Evolutionary conservation across 2,797 vertebrate species (phyloP).

Genomic region (Ceryle rudis): DNA sequence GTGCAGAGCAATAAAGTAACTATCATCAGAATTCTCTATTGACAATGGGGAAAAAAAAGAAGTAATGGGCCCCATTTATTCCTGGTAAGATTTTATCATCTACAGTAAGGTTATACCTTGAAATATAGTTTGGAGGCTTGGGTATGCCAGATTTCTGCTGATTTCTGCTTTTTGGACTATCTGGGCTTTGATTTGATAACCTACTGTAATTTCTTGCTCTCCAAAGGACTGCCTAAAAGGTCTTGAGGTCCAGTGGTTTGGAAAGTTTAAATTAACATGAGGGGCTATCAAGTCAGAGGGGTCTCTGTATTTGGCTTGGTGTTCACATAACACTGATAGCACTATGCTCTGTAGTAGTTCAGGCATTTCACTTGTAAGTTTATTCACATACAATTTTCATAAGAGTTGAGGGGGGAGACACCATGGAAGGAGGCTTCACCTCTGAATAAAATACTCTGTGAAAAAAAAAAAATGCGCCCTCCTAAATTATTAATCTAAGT

Average conservation of each 20-base stretch:
- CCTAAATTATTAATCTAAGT: background rate
- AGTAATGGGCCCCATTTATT: constrained; percentile 37
- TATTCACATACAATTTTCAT: background rate
- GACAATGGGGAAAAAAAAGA: constrained; percentile 11
- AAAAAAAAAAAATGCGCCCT: background rate
- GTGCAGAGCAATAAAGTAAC: constrained; percentile 30
- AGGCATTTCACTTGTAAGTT: background rate
- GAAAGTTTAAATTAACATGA: background rate
- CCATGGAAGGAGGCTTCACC: background rate
- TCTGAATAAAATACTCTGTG: background rate
- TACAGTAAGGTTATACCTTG: background rate
- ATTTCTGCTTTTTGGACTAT: background rate
- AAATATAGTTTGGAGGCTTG: background rate
- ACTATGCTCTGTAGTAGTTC: background rate
- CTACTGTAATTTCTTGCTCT: background rate
- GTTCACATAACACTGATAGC: background rate
- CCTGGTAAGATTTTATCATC: constrained; percentile 11
- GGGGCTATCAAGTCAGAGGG: background rate
- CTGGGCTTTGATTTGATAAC: background rate
- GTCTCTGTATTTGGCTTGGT: background rate
- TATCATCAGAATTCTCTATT: constrained; percentile 49
- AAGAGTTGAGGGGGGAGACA: background rate
- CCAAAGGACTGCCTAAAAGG: background rate
- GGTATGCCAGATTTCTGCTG: background rate
- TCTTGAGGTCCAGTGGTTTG: background rate